Evolutionary conservation across 2,888 invertebrate species (phyloP), one percentile per base, ranked within the genome.

Genomic region (Amiota communis): DNA sequence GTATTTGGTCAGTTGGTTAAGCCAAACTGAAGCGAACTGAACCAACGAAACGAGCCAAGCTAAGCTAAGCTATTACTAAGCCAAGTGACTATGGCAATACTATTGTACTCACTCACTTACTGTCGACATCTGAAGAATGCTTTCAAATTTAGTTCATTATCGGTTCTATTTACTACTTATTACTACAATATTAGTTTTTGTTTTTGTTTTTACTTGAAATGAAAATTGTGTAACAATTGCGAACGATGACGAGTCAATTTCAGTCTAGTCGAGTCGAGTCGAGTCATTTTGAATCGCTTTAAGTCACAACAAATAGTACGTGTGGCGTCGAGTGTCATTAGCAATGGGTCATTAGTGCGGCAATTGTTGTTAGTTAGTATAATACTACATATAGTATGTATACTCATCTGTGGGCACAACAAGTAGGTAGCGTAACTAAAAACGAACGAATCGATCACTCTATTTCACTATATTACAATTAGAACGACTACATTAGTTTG

Each of bases 211-310:
- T 17, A 36, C 63, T 36, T 63, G 46, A n/a, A 73, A 76, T 74
- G 72, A 78, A 49, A 78, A 80, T 80, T 79, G 78, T 79, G 78
- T 74, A 73, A 72, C 67, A 64, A 36, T 1, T 11, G 74, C 20
- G 49, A 49, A 53, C 12, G 17, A 69, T 13, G 17, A 69, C 49
- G 11, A 36, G 36, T 36, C 36, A 36, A 36, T 36, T 36, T 36
- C 4, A 36, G 36, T 23, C 23, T 1, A 23, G 23, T 36, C 36
- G 36, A 2, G 0, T 36, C 8, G 36, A 36, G 36, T 36, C 23
- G 23, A 23, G 23, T 23, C 23, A 23, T 1, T 23, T 23, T 23
- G 23, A 23, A 23, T 23, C 36, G 36, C 36, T 36, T 36, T 36
- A 36, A 36, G 53, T 3, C 15, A 69, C 56, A 8, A 48, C 69